A percentile compares a stretch with the other conserved stretches of the same genome.
These are phyloP conservation scores for Dichetophora obliterata DNA, from an alignment of 2,888 invertebrate species.

Conservation along the genomic window DNA sequence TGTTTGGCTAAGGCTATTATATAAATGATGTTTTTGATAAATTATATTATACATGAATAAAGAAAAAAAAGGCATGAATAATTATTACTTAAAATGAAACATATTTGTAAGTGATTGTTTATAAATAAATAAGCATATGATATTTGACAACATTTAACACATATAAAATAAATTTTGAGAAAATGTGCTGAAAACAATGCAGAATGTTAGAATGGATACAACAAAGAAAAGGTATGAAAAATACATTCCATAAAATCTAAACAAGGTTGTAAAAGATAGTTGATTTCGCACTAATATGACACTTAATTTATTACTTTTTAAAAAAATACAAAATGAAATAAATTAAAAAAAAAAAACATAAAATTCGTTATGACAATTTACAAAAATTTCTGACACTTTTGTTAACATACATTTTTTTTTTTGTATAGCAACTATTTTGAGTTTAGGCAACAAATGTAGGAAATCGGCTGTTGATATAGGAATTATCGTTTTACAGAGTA, in stretches of 20 bases:
- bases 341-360: slow-evolving; percentile 35
- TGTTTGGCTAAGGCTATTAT: too few species aligned
- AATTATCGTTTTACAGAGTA: slow-evolving; percentile 39
- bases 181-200: not conserved
- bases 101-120: too few species aligned
- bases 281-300: slow-evolving; percentile 63
- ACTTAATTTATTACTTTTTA: slow-evolving; percentile 67
- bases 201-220: not conserved
- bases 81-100: too few species aligned
- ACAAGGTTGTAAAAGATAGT: slow-evolving; percentile 27
- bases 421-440: not conserved
- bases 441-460: slow-evolving; percentile 34
- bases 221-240: not conserved
- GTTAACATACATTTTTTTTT: slow-evolving; percentile 12
- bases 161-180: not conserved
- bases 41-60: too few species aligned
- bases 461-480: slow-evolving; percentile 30
- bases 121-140: too few species aligned
- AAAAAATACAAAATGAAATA: not conserved
- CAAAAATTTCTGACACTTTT: slow-evolving; percentile 18
- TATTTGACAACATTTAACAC: too few species aligned
- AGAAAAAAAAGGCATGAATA: too few species aligned
- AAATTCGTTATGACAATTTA: slow-evolving; percentile 27
- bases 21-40: too few species aligned
- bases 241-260: slow-evolving; percentile 22